These are phyloP conservation scores for Echinometra lucunter DNA, from an alignment of 53 echinoderm and acorn worm species.

Conservation along the genomic window DNA sequence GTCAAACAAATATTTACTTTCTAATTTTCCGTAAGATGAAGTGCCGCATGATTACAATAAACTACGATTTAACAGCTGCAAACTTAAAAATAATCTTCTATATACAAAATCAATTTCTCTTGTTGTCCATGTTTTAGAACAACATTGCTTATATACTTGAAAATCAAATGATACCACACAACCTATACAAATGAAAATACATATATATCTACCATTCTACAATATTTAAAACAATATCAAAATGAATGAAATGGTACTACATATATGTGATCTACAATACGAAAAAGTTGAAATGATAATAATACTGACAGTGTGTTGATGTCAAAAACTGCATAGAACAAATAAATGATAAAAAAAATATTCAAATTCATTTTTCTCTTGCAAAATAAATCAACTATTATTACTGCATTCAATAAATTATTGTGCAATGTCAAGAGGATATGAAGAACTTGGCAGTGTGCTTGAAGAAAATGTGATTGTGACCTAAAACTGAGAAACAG, in stretches of 20 bases:
- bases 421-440: neutral
- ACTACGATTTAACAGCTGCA: constrained; percentile 49
- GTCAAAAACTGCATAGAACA: constrained; percentile 64
- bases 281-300: constrained; percentile 5
- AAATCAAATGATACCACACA: neutral
- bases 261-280: constrained; percentile 2
- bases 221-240: constrained; percentile 22
- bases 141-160: constrained; percentile 29
- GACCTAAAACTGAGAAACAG: neutral
- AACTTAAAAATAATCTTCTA: constrained; percentile 68
- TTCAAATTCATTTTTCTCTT: constrained; percentile 14
- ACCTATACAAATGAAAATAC: neutral
- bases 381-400: constrained; percentile 19
- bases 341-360: constrained; percentile 2
- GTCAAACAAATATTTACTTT: constrained; percentile 40
- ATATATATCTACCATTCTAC: neutral
- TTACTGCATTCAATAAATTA: neutral
- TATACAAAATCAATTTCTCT: constrained; percentile 40
- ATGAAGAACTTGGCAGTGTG: neutral
- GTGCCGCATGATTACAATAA: neutral
- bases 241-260: neutral
- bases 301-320: constrained; percentile 63
- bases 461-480: neutral
- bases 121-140: constrained; percentile 6
- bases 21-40: neutral